Percentiles rank a stretch among this genome's conserved stretches.
Conservation (phyloP, 2,888 invertebrate species). For the Epinotia nisella region DNA sequence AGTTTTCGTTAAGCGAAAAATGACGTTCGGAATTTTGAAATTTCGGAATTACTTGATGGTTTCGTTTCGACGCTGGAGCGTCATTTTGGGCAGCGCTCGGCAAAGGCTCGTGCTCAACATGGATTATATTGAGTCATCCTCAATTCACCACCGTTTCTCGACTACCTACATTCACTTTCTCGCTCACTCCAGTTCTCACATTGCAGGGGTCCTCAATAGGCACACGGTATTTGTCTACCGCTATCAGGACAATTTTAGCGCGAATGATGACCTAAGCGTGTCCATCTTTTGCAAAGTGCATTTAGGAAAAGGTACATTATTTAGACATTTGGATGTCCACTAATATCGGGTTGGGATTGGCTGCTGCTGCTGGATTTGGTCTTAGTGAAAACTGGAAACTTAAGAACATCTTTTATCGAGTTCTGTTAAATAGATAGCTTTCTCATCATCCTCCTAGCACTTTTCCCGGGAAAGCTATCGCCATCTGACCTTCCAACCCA, state of each 20-base stretch:
- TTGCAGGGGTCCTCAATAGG: slow-evolving; percentile 83
- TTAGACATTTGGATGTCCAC: slow-evolving; percentile 41
- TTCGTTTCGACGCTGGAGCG: too few relatives aligned
- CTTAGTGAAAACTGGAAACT: not conserved
- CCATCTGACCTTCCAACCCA: too few relatives aligned
- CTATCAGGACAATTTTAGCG: slow-evolving; percentile 78
- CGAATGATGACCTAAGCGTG: slow-evolving; percentile 80
- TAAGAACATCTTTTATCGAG: not conserved
- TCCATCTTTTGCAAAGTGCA: slow-evolving; percentile 84
- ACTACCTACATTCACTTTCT: too few relatives aligned
- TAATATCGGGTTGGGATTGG: slow-evolving; percentile 31
- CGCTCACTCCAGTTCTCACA: slow-evolving; percentile 58
- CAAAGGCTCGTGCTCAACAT: too few relatives aligned
- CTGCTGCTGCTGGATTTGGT: not conserved
- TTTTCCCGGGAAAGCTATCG: too few relatives aligned
- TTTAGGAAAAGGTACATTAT: slow-evolving; percentile 83
- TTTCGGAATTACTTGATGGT: too few relatives aligned
- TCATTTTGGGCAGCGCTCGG: too few relatives aligned
- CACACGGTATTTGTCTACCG: slow-evolving; percentile 82
- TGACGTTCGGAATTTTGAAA: too few relatives aligned
- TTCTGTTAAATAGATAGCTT: too few relatives aligned
- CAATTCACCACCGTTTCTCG: not conserved
- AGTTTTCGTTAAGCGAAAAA: too few relatives aligned
- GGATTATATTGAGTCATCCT: not conserved
- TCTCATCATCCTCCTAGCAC: too few relatives aligned